Percentiles rank a stretch among this genome's conserved stretches.
Evolutionary conservation across 2,113 vertebrate species (phyloP).

Genomic region (Phrynosoma platyrhinos): DNA sequence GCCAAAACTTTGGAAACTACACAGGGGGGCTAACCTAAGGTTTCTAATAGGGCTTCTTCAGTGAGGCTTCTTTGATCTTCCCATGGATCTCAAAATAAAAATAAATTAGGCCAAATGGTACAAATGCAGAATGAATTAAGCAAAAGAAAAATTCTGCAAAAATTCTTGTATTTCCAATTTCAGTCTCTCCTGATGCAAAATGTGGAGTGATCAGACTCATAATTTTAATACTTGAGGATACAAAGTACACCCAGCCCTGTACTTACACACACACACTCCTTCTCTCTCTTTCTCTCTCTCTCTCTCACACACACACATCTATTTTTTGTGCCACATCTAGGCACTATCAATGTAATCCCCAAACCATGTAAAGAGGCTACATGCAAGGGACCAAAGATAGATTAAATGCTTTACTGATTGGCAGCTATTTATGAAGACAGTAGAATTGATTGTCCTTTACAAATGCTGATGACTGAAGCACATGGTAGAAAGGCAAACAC

Average conservation of each 20-base stretch:
- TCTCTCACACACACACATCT: not conserved
- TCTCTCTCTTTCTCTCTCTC: no score
- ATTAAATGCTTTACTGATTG: not conserved
- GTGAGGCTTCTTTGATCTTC: not conserved
- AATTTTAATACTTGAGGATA: no score
- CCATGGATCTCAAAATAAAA: no score
- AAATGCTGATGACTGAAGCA: constrained; percentile 22
- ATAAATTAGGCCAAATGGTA: not conserved
- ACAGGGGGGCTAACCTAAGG: not conserved
- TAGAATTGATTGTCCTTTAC: constrained; percentile 8
- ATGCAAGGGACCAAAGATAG: not conserved
- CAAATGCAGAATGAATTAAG: not conserved
- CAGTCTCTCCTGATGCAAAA: not conserved
- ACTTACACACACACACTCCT: not conserved
- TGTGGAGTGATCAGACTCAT: not conserved
- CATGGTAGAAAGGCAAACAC: constrained; percentile 31
- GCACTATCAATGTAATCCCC: not conserved
- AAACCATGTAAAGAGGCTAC: not conserved
- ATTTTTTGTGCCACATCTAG: no score
- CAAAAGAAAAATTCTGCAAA: not conserved
- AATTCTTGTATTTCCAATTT: not conserved
- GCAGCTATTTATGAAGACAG: not conserved
- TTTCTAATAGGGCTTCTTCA: not conserved
- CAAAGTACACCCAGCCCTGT: not conserved
- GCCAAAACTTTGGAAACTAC: not conserved